These are phyloP conservation scores for Darevskia mixta DNA, from an alignment of 2,797 vertebrate genomes.

Conservation along the genomic window DNA sequence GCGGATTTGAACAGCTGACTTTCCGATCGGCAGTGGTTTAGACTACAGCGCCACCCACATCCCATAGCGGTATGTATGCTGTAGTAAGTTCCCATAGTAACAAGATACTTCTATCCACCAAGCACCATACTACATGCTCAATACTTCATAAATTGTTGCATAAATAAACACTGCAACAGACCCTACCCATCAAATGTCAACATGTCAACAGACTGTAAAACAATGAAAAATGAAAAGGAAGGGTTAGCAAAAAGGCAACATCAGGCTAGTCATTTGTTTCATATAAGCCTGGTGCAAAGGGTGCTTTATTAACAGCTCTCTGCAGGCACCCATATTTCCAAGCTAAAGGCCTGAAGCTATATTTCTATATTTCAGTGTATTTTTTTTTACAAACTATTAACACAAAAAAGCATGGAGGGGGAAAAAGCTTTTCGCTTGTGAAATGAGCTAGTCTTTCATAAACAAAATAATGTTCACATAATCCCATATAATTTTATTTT, in stretches of 20 bases:
- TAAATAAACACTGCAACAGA: not conserved
- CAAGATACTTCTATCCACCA: not conserved
- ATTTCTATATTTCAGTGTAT: slow-evolving; percentile 77
- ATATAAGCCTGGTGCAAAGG: not conserved
- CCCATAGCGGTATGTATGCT: not conserved
- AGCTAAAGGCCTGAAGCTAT: slow-evolving; percentile 39
- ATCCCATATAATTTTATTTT: slow-evolving; percentile 83
- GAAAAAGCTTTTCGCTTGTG: slow-evolving; percentile 76
- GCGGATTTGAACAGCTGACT: no score
- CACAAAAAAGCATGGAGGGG: slow-evolving; percentile 78
- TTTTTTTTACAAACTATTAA: slow-evolving; percentile 84
- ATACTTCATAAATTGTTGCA: not conserved
- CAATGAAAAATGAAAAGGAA: not conserved
- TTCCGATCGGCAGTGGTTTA: no score
- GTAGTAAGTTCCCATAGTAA: not conserved
- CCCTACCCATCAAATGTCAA: not conserved
- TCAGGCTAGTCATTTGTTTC: not conserved
- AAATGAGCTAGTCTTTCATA: slow-evolving; percentile 78
- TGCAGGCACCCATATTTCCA: not conserved
- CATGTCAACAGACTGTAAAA: not conserved
- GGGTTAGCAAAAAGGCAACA: not conserved
- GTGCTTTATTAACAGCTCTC: not conserved
- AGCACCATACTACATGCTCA: not conserved
- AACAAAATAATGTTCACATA: slow-evolving; percentile 86
- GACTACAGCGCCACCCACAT: no score